Evolutionary conservation across 2,888 invertebrate species (phyloP), one percentile per base, ranked within the genome.

Genomic region (Drosophila differens): DNA sequence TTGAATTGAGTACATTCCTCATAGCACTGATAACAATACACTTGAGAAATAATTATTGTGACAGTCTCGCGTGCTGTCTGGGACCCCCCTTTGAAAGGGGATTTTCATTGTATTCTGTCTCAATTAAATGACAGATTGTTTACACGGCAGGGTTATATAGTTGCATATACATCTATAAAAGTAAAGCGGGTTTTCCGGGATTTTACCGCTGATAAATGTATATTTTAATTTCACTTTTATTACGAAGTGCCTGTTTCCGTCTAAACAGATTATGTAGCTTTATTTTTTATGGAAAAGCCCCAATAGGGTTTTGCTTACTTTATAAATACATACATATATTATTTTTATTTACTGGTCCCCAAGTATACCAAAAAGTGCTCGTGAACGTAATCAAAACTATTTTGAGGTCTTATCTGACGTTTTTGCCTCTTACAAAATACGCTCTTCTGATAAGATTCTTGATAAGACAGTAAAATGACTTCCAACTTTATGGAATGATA

Each of bases 381-480:
- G 61, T 71, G 57, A 54, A 37, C 75, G 67, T 89, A 90, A 90
- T 90, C 85, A 83, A 83, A 85, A 85, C 65, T 76, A 81, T 86
- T 81, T 73, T 59, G 4, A 55, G 55, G 22, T 39, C 85, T 85
- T 85, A 85, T 85, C 85, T 85, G 70, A 53, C 55, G 32, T 72
- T 63, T 69, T 47, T 71, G 54, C 69, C 70, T 71, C 76, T 70
- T 85, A 85, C 90, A 85, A 85, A 90, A 85, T 85, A 67, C 66
- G 61, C 58, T 74, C 44, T 22, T 32, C 33, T 71, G 85, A 85
- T 85, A 85, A 85, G 85, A 85, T 81, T 83, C 49, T 71, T 85
- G 76, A 89, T 84, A 83, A 68, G 85, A 55, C 60, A 52, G 52
- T 49, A 55, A 70, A 47, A 62, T 76, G 70, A 72, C 70, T 73